A percentile compares a stretch with the other conserved stretches of the same genome.
Conservation (phyloP, 2,888 invertebrate species). For the Rotaria socialis region DNA sequence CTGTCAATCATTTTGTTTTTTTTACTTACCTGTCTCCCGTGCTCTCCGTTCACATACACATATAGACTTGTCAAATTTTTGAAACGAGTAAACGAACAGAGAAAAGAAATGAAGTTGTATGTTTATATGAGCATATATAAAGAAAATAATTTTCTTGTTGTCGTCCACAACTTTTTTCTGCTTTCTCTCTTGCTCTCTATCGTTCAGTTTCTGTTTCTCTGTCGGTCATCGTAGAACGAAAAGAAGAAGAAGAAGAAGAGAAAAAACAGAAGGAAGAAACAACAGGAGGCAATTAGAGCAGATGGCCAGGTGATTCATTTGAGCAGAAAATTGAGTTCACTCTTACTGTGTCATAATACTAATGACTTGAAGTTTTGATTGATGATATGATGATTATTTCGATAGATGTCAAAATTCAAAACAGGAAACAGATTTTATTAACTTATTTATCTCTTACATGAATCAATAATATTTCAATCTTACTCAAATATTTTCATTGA, state of each 20-base stretch:
- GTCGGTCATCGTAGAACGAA: conserved; percentile 16
- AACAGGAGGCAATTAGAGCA: conserved; percentile 26
- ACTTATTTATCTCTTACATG: background rate
- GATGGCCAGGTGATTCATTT: conserved; percentile 29
- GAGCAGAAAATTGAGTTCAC: conserved; percentile 19
- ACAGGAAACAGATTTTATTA: background rate
- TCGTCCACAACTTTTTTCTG: background rate
- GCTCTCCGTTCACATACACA: no score
- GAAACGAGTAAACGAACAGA: background rate
- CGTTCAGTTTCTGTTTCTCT: background rate
- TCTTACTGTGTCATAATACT: background rate
- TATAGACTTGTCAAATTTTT: background rate
- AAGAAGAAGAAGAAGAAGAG: background rate
- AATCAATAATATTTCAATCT: background rate
- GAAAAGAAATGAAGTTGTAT: conserved; percentile 16
- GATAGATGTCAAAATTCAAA: background rate
- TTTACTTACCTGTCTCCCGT: no score
- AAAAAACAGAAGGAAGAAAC: background rate
- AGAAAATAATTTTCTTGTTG: background rate
- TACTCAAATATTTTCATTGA: no score
- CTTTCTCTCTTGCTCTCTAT: background rate
- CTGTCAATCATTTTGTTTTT: background rate
- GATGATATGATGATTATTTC: background rate
- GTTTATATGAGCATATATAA: background rate
- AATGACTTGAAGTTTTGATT: background rate